phyloP scores from a whole-genome alignment of 2,113 vertebrate species.

The Scomber japonicus region DNA sequence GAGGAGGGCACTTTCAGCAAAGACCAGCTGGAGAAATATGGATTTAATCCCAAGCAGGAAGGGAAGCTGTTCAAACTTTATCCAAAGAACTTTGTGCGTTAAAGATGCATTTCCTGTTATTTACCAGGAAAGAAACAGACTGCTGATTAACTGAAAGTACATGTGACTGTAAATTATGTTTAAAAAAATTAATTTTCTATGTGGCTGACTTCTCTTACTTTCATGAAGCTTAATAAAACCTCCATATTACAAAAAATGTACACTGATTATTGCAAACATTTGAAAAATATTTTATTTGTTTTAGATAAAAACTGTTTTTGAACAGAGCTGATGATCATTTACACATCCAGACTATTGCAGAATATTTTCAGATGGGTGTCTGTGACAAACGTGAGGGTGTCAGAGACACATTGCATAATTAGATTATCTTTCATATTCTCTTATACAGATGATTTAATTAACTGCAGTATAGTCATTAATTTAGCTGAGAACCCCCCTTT shows the following conservation, averaged over 20 bases:
- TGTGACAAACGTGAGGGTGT: too few species aligned
- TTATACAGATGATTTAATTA: too few species aligned
- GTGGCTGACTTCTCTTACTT: not conserved
- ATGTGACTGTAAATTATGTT: not conserved
- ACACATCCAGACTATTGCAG: not conserved
- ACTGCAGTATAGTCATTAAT: too few species aligned
- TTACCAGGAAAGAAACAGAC: not conserved
- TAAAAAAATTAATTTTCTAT: not conserved
- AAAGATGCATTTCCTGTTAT: constrained; percentile 21
- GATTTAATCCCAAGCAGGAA: constrained; percentile 91
- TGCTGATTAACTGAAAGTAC: not conserved
- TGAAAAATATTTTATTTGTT: not conserved
- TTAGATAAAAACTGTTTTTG: not conserved
- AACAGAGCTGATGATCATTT: not conserved
- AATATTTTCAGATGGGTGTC: too few species aligned
- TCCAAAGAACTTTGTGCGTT: constrained; percentile 93
- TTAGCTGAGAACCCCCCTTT: too few species aligned
- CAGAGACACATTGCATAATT: too few species aligned
- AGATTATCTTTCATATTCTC: too few species aligned
- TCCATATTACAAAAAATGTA: not conserved
- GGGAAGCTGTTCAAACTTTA: constrained; percentile 93
- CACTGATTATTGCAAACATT: not conserved
- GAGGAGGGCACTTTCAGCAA: constrained; percentile 84
- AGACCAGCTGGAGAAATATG: constrained; percentile 89
- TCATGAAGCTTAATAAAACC: constrained; percentile 9